These are phyloP conservation scores for Chaetodon trifascialis DNA, from an alignment of 2,113 vertebrate species.

Conservation along the genomic window DNA sequence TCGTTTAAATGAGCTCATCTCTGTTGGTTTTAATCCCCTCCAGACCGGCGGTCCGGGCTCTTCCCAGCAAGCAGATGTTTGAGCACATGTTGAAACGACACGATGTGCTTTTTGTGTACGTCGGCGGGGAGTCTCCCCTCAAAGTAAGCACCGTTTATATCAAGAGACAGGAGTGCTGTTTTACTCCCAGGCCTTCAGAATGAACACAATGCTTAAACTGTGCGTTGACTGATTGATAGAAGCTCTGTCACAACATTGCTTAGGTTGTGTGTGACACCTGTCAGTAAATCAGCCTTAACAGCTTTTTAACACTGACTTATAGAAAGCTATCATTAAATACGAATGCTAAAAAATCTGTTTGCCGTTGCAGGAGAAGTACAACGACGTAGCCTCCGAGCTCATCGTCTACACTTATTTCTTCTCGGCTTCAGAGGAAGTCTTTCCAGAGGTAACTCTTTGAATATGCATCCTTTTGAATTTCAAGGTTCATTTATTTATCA, in stretches of 20 bases:
- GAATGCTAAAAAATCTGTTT: slow-evolving; percentile 8
- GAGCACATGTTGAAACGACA: slow-evolving; percentile 94
- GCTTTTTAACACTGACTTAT: neutral
- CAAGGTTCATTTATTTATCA: no score
- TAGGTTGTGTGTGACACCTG: neutral
- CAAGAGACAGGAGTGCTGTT: neutral
- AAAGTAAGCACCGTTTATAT: slow-evolving; percentile 86
- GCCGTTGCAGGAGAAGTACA: slow-evolving; percentile 93
- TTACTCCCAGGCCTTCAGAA: neutral
- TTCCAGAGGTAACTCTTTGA: slow-evolving; percentile 89
- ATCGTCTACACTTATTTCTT: slow-evolving; percentile 98
- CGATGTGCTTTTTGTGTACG: slow-evolving; percentile 92
- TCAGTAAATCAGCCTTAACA: neutral
- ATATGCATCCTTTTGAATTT: slow-evolving; percentile 11
- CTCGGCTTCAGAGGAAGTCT: slow-evolving; percentile 92
- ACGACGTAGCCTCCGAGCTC: slow-evolving; percentile 94
- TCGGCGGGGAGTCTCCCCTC: slow-evolving; percentile 94
- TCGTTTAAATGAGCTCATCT: neutral
- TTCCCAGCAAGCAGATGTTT: slow-evolving; percentile 97
- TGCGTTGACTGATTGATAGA: slow-evolving; percentile 40
- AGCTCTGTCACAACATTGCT: neutral
- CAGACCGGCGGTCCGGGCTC: slow-evolving; percentile 93
- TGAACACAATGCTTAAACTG: neutral
- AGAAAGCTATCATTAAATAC: neutral
- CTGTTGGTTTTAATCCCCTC: neutral